A percentile compares a stretch with the other conserved stretches of the same genome.
These are phyloP conservation scores for Galerucella calmariensis DNA, from an alignment of 2,888 invertebrate species.

Conservation along the genomic window DNA sequence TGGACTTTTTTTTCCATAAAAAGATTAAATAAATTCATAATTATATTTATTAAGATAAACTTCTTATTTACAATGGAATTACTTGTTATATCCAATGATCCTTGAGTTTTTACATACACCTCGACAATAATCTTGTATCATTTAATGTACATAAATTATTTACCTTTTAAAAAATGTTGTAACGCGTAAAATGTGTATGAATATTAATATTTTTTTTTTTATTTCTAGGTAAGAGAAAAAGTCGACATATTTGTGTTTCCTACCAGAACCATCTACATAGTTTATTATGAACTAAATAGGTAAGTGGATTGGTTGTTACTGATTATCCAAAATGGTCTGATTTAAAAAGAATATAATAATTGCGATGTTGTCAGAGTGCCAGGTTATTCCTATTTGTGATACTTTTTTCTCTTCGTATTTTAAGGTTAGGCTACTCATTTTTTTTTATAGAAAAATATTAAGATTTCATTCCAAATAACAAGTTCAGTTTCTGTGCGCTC, in stretches of 20 bases:
- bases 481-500: too few relatives aligned
- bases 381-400: too few relatives aligned
- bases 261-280: background rate
- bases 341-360: too few relatives aligned
- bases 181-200: background rate
- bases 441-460: too few relatives aligned
- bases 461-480: too few relatives aligned
- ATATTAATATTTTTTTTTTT: slow-evolving; percentile 10
- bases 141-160: background rate
- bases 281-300: background rate
- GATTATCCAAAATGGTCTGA: background rate
- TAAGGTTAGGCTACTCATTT: too few relatives aligned
- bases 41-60: background rate
- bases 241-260: background rate
- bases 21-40: background rate
- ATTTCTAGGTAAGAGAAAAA: slow-evolving; percentile 22
- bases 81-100: background rate
- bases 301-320: slow-evolving; percentile 2
- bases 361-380: too few relatives aligned
- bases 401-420: too few relatives aligned
- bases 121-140: background rate
- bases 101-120: background rate
- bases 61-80: background rate
- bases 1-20: too few relatives aligned
- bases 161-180: background rate